These are phyloP conservation scores for Penelope pileata DNA, from an alignment of 2,113 vertebrate species.

Conservation along the genomic window DNA sequence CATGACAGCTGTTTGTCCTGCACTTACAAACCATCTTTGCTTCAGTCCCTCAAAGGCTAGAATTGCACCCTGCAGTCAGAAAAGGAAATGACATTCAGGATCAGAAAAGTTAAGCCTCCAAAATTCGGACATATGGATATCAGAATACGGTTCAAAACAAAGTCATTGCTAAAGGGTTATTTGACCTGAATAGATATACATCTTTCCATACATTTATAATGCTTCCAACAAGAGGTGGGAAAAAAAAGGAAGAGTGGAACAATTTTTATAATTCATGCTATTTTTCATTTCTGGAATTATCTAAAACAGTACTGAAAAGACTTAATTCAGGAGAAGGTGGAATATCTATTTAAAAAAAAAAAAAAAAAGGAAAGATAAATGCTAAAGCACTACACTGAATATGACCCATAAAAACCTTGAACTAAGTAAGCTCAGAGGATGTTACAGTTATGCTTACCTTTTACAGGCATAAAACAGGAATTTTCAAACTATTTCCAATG, in stretches of 20 bases:
- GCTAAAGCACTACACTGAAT: background rate
- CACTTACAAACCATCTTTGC: background rate
- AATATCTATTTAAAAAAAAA: background rate
- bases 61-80: background rate
- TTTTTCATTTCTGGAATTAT: conserved; percentile 42
- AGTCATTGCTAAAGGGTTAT: conserved; percentile 27
- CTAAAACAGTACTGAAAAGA: conserved; percentile 3
- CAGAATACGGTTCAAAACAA: conserved; percentile 26
- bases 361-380: background rate
- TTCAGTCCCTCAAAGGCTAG: background rate
- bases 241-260: background rate
- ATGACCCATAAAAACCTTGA: background rate
- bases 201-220: conserved; percentile 33
- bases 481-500: background rate
- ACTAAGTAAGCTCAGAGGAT: background rate
- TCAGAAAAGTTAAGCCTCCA: conserved; percentile 30
- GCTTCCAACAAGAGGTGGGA: background rate
- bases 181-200: conserved; percentile 24
- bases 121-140: conserved; percentile 25
- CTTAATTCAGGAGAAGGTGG: background rate
- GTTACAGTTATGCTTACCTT: background rate
- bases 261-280: conserved; percentile 12
- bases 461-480: background rate
- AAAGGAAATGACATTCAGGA: conserved; percentile 16
- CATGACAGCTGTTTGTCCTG: background rate